Percentiles rank a stretch among this genome's conserved stretches.
phyloP scores from a whole-genome alignment of 2,888 invertebrate species.

The Rhabditophanes sp. region DNA sequence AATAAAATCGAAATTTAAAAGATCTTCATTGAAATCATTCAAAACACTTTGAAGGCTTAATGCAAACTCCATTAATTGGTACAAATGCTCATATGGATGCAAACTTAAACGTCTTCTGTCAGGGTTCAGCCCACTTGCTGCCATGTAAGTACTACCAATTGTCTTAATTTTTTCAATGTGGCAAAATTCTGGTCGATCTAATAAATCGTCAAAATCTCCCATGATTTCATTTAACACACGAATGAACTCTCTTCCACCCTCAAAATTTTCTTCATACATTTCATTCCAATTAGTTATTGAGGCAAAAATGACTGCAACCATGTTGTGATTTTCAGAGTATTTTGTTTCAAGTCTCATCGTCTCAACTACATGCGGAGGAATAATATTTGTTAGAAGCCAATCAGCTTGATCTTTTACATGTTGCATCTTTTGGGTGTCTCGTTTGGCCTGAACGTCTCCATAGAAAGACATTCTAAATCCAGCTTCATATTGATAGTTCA shows the following conservation, averaged over 20 bases:
- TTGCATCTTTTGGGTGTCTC: slow-evolving; percentile 72
- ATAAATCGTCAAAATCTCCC: slow-evolving; percentile 80
- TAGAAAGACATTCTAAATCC: slow-evolving; percentile 80
- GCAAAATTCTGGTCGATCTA: slow-evolving; percentile 52
- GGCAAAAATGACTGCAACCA: slow-evolving; percentile 73
- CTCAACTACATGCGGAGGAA: slow-evolving; percentile 83
- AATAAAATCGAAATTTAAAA: slow-evolving; percentile 73
- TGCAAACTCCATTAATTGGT: slow-evolving; percentile 68
- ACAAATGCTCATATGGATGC: slow-evolving; percentile 41
- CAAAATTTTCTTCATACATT: slow-evolving; percentile 88
- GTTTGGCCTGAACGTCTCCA: slow-evolving; percentile 72
- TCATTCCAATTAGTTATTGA: slow-evolving; percentile 91
- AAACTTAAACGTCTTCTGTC: slow-evolving; percentile 53
- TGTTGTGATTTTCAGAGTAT: slow-evolving; percentile 52
- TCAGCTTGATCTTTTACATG: slow-evolving; percentile 71
- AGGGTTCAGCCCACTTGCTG: slow-evolving; percentile 81
- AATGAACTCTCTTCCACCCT: slow-evolving; percentile 81
- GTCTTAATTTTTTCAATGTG: slow-evolving; percentile 89
- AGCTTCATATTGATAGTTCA: slow-evolving; percentile 82
- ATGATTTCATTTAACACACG: slow-evolving; percentile 85
- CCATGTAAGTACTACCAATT: slow-evolving; percentile 87
- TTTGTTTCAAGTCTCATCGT: slow-evolving; percentile 70
- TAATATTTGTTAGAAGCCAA: slow-evolving; percentile 85
- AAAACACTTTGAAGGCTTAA: slow-evolving; percentile 74
- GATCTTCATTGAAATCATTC: slow-evolving; percentile 69